Evolutionary conservation across 2,888 invertebrate genomes (phyloP).

Genomic region (Ornithoptera priamus): DNA sequence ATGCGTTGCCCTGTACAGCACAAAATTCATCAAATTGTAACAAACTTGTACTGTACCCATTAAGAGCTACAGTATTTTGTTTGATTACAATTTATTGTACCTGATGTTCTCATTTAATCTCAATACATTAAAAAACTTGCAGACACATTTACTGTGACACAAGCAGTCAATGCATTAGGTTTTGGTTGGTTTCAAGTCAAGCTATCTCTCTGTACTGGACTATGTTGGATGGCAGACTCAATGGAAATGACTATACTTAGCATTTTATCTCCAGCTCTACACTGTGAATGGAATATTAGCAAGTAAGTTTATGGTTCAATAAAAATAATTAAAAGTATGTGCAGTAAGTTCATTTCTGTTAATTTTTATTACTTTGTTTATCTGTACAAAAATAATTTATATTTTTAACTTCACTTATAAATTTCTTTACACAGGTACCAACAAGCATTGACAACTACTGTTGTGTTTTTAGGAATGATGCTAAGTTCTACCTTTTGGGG

Average conservation of each 20-base stretch:
- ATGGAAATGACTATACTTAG: conserved; percentile 99
- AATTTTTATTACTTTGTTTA: not conserved
- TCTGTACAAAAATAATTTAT: not conserved
- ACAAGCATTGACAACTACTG: conserved; percentile 95
- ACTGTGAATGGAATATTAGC: conserved; percentile 96
- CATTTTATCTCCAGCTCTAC: conserved; percentile 94
- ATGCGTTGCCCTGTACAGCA: not conserved
- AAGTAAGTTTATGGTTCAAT: conserved; percentile 58
- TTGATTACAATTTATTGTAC: too few relatives aligned
- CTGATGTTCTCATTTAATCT: not conserved
- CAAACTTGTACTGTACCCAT: too few relatives aligned
- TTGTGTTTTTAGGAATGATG: conserved; percentile 98
- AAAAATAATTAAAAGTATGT: not conserved
- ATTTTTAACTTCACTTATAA: not conserved
- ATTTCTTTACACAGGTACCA: conserved; percentile 82
- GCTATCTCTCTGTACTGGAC: conserved; percentile 89
- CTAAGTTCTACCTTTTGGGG: conserved; percentile 97
- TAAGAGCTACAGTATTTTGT: too few relatives aligned
- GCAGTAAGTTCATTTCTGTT: not conserved
- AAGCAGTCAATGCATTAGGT: conserved; percentile 91
- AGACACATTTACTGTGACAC: conserved; percentile 93
- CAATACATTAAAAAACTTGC: conserved; percentile 40
- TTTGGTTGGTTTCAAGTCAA: conserved; percentile 95
- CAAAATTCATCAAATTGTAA: not conserved
- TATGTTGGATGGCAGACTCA: conserved; percentile 98